Conservation (phyloP, 2,113 vertebrate species). For the Bombycilla garrulus region DNA sequence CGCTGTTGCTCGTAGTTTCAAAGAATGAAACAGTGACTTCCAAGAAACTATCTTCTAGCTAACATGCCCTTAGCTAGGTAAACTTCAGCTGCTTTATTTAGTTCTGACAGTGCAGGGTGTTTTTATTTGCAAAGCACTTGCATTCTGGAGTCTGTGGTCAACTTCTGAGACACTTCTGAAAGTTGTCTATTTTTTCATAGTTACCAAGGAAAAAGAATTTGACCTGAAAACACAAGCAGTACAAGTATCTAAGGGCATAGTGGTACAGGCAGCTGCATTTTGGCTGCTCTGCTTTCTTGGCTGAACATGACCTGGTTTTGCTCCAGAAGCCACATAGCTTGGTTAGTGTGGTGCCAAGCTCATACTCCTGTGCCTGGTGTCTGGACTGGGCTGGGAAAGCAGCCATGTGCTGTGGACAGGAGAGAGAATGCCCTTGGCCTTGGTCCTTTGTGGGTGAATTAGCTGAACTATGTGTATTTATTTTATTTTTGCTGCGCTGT, state of each 20-base stretch:
- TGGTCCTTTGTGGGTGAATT: not conserved
- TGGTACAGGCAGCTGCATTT: constrained; percentile 18
- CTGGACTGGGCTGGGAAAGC: not conserved
- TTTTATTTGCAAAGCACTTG: not conserved
- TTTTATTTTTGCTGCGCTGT: not conserved
- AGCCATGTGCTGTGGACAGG: not conserved
- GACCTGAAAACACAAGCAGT: not conserved
- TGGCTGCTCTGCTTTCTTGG: constrained; percentile 31
- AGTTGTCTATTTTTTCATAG: not conserved
- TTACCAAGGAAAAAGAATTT: not conserved
- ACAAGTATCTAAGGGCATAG: not conserved
- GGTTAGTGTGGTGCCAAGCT: not conserved
- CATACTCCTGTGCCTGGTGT: not conserved
- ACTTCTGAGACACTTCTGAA: not conserved
- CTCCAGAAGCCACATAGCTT: constrained; percentile 38
- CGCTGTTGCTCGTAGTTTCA: not conserved
- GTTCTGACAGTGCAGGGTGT: not conserved
- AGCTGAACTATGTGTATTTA: not conserved
- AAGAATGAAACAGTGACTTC: not conserved
- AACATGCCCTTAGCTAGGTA: not conserved
- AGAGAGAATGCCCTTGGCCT: not conserved
- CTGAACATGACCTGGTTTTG: not conserved
- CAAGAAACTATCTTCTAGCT: not conserved
- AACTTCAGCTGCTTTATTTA: constrained; percentile 2
- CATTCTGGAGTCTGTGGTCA: not conserved